A percentile compares a stretch with the other conserved stretches of the same genome.
Conservation (phyloP, 2,888 invertebrate genomes). For the Aporophyla nigra region DNA sequence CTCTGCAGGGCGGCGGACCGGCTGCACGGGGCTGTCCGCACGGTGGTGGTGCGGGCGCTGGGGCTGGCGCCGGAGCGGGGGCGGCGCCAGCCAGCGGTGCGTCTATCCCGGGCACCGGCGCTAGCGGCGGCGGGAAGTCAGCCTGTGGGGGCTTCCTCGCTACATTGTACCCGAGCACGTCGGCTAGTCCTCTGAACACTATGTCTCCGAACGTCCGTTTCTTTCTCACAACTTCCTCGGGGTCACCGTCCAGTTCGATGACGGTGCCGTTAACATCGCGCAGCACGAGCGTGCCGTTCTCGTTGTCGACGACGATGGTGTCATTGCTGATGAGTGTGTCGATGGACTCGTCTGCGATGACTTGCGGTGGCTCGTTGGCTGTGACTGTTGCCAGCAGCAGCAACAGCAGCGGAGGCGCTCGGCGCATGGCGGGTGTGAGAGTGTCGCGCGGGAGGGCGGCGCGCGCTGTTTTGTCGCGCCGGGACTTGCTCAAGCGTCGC, state of each 20-base stretch:
- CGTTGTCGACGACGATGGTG: constrained; percentile 68
- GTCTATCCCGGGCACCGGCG: constrained; percentile 86
- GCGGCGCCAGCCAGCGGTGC: constrained; percentile 73
- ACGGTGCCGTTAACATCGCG: constrained; percentile 72
- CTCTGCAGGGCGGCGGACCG: constrained; percentile 65
- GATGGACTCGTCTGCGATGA: constrained; percentile 47
- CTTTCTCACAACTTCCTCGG: constrained; percentile 85
- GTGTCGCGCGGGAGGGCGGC: constrained; percentile 82
- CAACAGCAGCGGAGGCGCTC: constrained; percentile 77
- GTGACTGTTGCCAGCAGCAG: constrained; percentile 68
- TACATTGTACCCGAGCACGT: constrained; percentile 87
- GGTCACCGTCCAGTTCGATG: constrained; percentile 75
- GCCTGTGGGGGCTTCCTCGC: constrained; percentile 82
- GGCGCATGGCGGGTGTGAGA: constrained; percentile 84
- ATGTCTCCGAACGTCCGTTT: constrained; percentile 89
- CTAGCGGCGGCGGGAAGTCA: constrained; percentile 85
- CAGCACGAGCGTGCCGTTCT: constrained; percentile 58
- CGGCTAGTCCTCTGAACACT: constrained; percentile 89
- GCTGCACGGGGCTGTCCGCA: constrained; percentile 72
- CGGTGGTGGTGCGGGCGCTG: constrained; percentile 70
- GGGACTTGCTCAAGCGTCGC: constrained; percentile 80
- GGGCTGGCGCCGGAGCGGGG: constrained; percentile 69
- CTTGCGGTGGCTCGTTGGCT: constrained; percentile 59
- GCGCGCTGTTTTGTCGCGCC: constrained; percentile 84
- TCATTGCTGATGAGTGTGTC: constrained; percentile 66